Percentiles rank a stretch among this genome's conserved stretches.
These are phyloP conservation scores for Meiosimyza decipiens DNA, from an alignment of 2,888 invertebrate species.

Conservation along the genomic window DNA sequence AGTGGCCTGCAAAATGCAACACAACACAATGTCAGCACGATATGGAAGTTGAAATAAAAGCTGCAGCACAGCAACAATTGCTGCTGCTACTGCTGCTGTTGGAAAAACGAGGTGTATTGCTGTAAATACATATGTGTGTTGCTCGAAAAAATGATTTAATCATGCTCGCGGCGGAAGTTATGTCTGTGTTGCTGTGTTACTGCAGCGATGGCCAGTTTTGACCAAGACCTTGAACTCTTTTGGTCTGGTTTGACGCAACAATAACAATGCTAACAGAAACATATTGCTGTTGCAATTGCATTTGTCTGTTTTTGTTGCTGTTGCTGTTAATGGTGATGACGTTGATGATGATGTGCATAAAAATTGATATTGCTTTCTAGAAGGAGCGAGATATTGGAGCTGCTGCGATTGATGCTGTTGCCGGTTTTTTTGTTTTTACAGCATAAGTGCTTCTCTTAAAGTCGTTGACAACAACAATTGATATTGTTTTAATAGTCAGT, in stretches of 20 bases:
- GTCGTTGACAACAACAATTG: not conserved
- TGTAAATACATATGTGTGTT: conserved; percentile 5
- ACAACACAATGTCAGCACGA: not conserved
- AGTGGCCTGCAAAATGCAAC: conserved; percentile 20
- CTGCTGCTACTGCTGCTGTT: conserved; percentile 2
- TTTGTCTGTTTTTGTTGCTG: conserved; percentile 5
- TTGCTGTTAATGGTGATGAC: conserved; percentile 31
- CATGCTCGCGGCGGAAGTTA: conserved; percentile 9
- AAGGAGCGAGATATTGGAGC: not conserved
- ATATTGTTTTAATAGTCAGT: not conserved
- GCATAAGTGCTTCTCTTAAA: not conserved
- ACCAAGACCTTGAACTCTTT: conserved; percentile 30
- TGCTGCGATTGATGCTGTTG: not conserved
- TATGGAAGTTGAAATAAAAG: not conserved
- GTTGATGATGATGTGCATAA: conserved; percentile 15
- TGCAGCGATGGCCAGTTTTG: not conserved
- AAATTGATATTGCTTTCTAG: conserved; percentile 2
- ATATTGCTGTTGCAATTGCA: not conserved
- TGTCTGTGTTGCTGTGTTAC: conserved; percentile 11
- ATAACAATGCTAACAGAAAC: not conserved
- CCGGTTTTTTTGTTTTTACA: not conserved
- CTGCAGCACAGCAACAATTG: not conserved
- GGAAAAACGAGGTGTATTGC: not conserved
- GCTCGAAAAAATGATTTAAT: conserved; percentile 1
- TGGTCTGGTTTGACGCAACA: not conserved